These are phyloP conservation scores for Cylloceria caligata DNA, from an alignment of 2,888 invertebrate genomes.

Conservation along the genomic window DNA sequence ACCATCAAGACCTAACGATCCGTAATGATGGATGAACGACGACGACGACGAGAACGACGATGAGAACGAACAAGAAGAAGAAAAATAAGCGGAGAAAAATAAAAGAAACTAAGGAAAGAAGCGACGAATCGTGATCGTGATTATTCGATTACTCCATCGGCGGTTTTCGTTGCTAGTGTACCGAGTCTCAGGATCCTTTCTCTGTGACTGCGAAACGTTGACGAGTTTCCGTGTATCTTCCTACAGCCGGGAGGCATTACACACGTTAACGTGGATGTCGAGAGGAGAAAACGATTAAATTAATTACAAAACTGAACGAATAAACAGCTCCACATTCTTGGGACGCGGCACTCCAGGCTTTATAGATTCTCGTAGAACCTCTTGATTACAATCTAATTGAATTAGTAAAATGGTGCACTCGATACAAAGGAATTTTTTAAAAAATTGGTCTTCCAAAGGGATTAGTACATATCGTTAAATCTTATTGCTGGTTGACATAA, in stretches of 20 bases:
- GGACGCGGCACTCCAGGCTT: constrained; percentile 1
- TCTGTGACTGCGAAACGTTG: constrained; percentile 20
- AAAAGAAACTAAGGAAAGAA: constrained; percentile 42
- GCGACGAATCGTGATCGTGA: constrained; percentile 49
- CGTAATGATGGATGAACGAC: constrained; percentile 59
- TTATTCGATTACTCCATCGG: constrained; percentile 59
- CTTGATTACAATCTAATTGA: constrained; percentile 40
- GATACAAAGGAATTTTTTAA: not conserved
- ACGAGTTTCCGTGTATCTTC: constrained; percentile 54
- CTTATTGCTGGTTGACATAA: not conserved
- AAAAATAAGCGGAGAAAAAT: not conserved
- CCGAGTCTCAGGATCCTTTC: constrained; percentile 28
- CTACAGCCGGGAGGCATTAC: constrained; percentile 52
- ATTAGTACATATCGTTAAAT: constrained; percentile 1
- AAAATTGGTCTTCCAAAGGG: not conserved
- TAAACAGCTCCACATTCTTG: constrained; percentile 52
- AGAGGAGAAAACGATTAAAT: constrained; percentile 54
- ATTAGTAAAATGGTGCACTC: constrained; percentile 19
- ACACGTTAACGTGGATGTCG: constrained; percentile 60
- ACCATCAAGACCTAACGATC: constrained; percentile 64
- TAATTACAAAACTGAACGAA: constrained; percentile 54
- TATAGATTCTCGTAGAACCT: constrained; percentile 24
- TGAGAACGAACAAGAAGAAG: constrained; percentile 14
- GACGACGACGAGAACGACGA: constrained; percentile 17
- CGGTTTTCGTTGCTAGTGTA: constrained; percentile 20